These are phyloP conservation scores for Dryadula phaetusa DNA, from an alignment of 2,888 invertebrate species.

Conservation along the genomic window DNA sequence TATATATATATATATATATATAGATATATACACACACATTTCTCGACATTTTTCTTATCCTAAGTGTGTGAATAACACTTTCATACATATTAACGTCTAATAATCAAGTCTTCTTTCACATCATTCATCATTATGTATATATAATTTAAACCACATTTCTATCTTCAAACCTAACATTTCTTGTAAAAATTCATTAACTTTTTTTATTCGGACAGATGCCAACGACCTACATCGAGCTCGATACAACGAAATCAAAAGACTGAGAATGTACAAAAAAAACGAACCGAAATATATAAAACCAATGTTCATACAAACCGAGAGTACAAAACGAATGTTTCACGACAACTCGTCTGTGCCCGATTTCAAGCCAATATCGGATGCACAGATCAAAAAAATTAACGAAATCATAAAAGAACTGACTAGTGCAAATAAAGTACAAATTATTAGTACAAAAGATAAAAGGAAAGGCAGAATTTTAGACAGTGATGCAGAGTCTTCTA, in stretches of 20 bases:
- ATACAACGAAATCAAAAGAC: constrained; percentile 52
- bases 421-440: constrained; percentile 49
- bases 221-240: constrained; percentile 78
- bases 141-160: constrained; percentile 14
- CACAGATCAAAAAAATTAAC: constrained; percentile 69
- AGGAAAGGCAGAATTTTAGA: constrained; percentile 63
- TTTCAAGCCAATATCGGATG: constrained; percentile 77
- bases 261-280: constrained; percentile 56
- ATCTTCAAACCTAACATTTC: constrained; percentile 34
- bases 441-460: constrained; percentile 50
- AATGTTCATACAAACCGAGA: constrained; percentile 73
- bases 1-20: no score
- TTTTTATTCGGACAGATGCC: constrained; percentile 75
- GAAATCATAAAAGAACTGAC: constrained; percentile 67
- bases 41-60: no score
- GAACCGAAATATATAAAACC: constrained; percentile 59
- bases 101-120: background rate
- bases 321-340: constrained; percentile 60
- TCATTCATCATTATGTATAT: constrained; percentile 9
- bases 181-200: constrained; percentile 54
- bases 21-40: no score
- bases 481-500: constrained; percentile 41
- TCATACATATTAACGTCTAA: background rate
- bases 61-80: no score
- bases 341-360: constrained; percentile 68